A percentile compares a stretch with the other conserved stretches of the same genome.
Conservation (phyloP, 2,888 invertebrate species). For the Sarcophaga caerulescens region DNA sequence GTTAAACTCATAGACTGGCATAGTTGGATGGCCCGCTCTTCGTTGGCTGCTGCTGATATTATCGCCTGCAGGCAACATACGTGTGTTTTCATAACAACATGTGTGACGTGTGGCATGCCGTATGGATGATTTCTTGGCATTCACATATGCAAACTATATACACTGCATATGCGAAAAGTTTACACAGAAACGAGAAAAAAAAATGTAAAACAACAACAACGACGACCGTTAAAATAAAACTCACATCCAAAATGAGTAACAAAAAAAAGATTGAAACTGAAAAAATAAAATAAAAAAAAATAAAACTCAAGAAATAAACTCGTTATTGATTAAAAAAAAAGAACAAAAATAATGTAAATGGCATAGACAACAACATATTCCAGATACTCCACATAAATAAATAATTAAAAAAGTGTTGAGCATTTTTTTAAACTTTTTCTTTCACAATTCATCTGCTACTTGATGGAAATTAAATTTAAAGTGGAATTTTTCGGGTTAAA, state of each 20-base stretch:
- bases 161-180: conserved; percentile 74
- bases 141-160: conserved; percentile 80
- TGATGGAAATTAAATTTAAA: no score
- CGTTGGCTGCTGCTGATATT: conserved; percentile 68
- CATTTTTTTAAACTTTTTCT: no score
- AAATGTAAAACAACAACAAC: conserved; percentile 25
- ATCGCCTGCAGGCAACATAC: conserved; percentile 80
- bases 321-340: not conserved
- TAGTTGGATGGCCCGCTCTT: conserved; percentile 9
- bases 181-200: not conserved
- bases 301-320: not conserved
- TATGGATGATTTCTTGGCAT: conserved; percentile 80
- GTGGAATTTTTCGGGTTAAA: no score
- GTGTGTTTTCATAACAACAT: conserved; percentile 76
- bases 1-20: conserved; percentile 61
- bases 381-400: no score
- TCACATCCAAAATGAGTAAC: not conserved
- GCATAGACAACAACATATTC: not conserved
- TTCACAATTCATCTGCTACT: no score
- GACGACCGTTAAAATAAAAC: conserved; percentile 12
- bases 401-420: no score
- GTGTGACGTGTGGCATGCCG: conserved; percentile 80
- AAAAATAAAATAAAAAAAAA: conserved; percentile 34
- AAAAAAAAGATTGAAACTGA: conserved; percentile 60
- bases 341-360: no score